Conservation (phyloP, 1,140 invertebrate genomes). For the Plectrocnemia conspersa region DNA sequence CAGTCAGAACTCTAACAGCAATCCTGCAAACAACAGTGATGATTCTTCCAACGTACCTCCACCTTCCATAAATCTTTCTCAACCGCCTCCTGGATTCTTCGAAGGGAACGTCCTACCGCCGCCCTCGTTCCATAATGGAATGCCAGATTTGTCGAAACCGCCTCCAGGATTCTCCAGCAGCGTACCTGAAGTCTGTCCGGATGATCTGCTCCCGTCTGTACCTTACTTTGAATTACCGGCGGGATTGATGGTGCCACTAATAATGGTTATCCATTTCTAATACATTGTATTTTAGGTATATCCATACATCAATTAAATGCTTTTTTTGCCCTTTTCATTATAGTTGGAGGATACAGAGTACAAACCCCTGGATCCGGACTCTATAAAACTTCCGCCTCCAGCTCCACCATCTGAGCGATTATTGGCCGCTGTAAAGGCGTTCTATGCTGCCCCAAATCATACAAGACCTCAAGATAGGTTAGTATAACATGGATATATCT, state of each 20-base stretch:
- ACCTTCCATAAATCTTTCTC: constrained; percentile 51
- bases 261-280: constrained; percentile 61
- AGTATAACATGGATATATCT: no score
- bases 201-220: constrained; percentile 81
- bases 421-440: constrained; percentile 88
- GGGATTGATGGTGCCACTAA: constrained; percentile 89
- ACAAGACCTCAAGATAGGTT: constrained; percentile 91
- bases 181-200: constrained; percentile 51
- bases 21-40: constrained; percentile 41
- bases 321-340: constrained; percentile 40
- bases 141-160: constrained; percentile 80
- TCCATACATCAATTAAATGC: background rate
- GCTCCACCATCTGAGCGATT: constrained; percentile 88
- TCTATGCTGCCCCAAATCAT: constrained; percentile 89
- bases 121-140: constrained; percentile 49
- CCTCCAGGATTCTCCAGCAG: constrained; percentile 69
- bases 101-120: constrained; percentile 38
- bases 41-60: constrained; percentile 42
- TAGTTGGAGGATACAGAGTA: constrained; percentile 87
- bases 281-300: constrained; percentile 1
- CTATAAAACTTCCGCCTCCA: constrained; percentile 86
- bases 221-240: constrained; percentile 96
- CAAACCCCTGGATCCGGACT: constrained; percentile 81
- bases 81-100: constrained; percentile 56
- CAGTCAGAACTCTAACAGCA: constrained; percentile 19